Evolutionary conservation across 2,888 invertebrate genomes (phyloP).

Genomic region (Brassicogethes aeneus): DNA sequence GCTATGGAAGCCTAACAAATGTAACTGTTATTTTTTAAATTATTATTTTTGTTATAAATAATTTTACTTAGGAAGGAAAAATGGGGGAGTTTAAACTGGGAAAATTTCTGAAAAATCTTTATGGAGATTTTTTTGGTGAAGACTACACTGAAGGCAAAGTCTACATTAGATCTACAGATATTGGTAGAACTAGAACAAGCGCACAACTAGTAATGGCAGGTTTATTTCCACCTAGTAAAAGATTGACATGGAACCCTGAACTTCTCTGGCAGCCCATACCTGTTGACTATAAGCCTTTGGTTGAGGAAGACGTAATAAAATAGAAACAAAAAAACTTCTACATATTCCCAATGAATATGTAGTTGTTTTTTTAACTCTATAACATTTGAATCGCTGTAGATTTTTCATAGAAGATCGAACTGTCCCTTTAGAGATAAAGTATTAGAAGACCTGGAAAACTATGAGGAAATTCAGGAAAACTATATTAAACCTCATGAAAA

Average conservation of each 20-base stretch:
- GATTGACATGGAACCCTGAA: slow-evolving; percentile 46
- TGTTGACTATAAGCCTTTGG: slow-evolving; percentile 12
- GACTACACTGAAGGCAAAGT: slow-evolving; percentile 46
- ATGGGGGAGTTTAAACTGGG: not conserved
- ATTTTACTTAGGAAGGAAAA: not conserved
- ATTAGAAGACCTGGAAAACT: not conserved
- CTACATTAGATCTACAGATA: slow-evolving; percentile 57
- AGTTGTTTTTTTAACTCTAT: slow-evolving; percentile 20
- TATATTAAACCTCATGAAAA: not conserved
- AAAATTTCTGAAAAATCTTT: slow-evolving; percentile 25
- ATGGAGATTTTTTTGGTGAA: slow-evolving; percentile 50
- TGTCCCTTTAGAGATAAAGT: not conserved
- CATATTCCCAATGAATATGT: no score
- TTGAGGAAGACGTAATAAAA: slow-evolving; percentile 23
- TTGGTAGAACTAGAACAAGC: slow-evolving; percentile 63
- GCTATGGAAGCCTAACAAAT: not conserved
- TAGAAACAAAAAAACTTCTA: no score
- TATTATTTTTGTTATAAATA: not conserved
- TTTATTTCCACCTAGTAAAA: slow-evolving; percentile 50
- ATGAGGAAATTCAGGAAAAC: not conserved
- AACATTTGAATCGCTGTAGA: not conserved
- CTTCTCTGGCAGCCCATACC: slow-evolving; percentile 59
- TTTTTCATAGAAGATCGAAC: not conserved
- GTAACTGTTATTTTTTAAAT: not conserved
- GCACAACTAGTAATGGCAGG: slow-evolving; percentile 58